These are phyloP conservation scores for Lordiphosa collinella DNA, from an alignment of 1,140 invertebrate genomes.

Conservation along the genomic window DNA sequence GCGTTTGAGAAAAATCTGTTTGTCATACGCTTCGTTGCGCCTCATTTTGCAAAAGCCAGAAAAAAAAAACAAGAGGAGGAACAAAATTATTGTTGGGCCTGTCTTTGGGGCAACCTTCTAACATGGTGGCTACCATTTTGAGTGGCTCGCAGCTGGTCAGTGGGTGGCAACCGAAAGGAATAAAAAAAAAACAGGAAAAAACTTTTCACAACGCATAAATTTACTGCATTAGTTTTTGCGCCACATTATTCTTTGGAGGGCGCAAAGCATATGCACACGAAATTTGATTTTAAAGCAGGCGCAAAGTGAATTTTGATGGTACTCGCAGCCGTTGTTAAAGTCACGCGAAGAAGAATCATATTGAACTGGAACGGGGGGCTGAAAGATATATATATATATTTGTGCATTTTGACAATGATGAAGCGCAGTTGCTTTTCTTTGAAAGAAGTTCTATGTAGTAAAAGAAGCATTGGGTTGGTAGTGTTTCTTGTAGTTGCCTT, in stretches of 20 bases:
- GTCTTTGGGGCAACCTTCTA: conserved; percentile 25
- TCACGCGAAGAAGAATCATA: no score
- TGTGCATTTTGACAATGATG: no score
- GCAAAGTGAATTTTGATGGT: conserved; percentile 70
- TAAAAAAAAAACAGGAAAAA: conserved; percentile 26
- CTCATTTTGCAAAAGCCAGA: conserved; percentile 63
- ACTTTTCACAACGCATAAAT: conserved; percentile 75
- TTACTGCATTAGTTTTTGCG: conserved; percentile 69
- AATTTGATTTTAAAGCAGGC: conserved; percentile 69
- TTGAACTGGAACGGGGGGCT: no score
- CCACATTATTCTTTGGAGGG: conserved; percentile 63
- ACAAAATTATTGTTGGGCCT: conserved; percentile 58
- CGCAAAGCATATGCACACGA: conserved; percentile 56
- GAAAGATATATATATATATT: no score
- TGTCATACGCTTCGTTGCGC: conserved; percentile 77
- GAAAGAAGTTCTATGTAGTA: no score
- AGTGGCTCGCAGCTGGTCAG: conserved; percentile 56
- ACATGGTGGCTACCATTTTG: conserved; percentile 20
- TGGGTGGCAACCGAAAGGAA: conserved; percentile 27
- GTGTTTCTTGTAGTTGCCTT: no score
- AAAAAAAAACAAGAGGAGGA: conserved; percentile 4
- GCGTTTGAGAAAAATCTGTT: conserved; percentile 77
- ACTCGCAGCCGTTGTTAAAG: conserved; percentile 1
- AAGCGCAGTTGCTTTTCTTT: no score
- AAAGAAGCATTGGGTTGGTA: no score